Percentiles rank a stretch among this genome's conserved stretches.
Conservation (phyloP, 1,140 invertebrate genomes). For the Pogonomyrmex californicus region DNA sequence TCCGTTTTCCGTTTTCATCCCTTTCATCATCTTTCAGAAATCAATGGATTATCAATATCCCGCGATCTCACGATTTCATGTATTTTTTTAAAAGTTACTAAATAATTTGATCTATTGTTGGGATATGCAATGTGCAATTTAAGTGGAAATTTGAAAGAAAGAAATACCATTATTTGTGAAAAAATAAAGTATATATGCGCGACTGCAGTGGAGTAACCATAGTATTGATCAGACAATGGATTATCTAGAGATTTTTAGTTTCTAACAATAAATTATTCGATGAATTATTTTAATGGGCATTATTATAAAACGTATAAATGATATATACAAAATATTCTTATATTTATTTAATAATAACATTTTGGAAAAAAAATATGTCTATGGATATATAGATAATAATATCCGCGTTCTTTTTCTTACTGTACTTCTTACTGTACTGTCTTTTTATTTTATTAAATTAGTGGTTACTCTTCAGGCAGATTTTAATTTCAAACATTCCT, state of each 20-base stretch:
- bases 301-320: background rate
- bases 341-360: background rate
- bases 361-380: background rate
- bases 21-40: background rate
- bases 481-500: background rate
- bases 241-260: slow-evolving; percentile 1
- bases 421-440: too few species aligned
- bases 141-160: background rate
- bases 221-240: slow-evolving; percentile 15
- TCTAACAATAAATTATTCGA: background rate
- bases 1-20: background rate
- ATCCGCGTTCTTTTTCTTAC: background rate
- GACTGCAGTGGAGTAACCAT: background rate
- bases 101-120: background rate
- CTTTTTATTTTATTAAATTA: background rate
- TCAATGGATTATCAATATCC: background rate
- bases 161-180: background rate
- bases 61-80: background rate
- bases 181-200: background rate
- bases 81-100: background rate
- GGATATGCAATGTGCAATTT: background rate
- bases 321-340: background rate
- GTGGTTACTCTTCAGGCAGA: background rate
- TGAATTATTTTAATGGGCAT: background rate
- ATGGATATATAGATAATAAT: background rate